Percentiles rank a stretch among this genome's conserved stretches.
These are phyloP conservation scores for Micropterix aruncella DNA, from an alignment of 2,888 invertebrate species.

Conservation along the genomic window DNA sequence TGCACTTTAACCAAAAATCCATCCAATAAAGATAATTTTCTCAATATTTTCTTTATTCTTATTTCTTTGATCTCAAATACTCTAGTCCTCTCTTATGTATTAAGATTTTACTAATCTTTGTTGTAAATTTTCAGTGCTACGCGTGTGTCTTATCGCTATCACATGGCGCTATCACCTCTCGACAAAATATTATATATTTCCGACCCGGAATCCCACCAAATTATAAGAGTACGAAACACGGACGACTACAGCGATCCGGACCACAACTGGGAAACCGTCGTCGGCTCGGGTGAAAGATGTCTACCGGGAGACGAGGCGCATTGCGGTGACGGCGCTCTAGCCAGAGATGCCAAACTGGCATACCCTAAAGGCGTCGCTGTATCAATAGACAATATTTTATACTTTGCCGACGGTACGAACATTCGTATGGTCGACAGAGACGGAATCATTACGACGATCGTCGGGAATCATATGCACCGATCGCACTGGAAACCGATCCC, in stretches of 20 bases:
- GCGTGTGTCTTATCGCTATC: conserved; percentile 89
- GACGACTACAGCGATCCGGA: conserved; percentile 76
- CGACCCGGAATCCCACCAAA: conserved; percentile 91
- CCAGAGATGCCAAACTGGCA: conserved; percentile 84
- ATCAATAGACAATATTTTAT: conserved; percentile 79
- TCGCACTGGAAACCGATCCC: conserved; percentile 90
- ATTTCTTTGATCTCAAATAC: too few species aligned
- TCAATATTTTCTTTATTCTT: conserved; percentile 4
- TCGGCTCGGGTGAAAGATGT: conserved; percentile 90
- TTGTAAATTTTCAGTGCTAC: conserved; percentile 63
- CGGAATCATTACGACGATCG: conserved; percentile 83
- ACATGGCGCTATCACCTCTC: conserved; percentile 89
- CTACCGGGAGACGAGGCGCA: conserved; percentile 86
- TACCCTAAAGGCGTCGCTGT: conserved; percentile 96
- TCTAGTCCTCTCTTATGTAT: conserved; percentile 2
- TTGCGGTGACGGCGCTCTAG: conserved; percentile 91
- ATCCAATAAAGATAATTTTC: neutral
- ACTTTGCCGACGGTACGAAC: conserved; percentile 93
- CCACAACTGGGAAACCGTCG: conserved; percentile 88
- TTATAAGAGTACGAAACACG: conserved; percentile 72
- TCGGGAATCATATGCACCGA: conserved; percentile 86
- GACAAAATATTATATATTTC: conserved; percentile 92
- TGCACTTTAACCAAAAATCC: conserved; percentile 1
- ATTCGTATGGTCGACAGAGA: conserved; percentile 86
- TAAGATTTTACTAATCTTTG: conserved; percentile 14